Conservation (phyloP, 2,113 vertebrate species). For the Thermophis baileyi region DNA sequence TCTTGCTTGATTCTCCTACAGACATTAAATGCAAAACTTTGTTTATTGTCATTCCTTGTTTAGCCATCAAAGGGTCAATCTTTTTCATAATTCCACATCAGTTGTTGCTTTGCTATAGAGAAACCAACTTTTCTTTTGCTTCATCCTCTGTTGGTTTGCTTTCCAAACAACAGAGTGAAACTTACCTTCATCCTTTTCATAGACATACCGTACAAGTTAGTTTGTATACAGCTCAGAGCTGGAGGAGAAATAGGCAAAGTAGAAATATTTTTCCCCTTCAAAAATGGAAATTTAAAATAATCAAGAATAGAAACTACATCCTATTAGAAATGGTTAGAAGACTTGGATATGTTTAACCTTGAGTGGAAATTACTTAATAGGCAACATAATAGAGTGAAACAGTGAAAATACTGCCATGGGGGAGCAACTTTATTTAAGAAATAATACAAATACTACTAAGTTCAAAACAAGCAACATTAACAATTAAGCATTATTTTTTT, state of each 20-base stretch:
- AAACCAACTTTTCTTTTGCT: neutral
- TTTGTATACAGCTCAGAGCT: neutral
- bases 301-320: neutral
- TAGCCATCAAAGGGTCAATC: neutral
- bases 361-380: neutral
- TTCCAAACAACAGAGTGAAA: neutral
- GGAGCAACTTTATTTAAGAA: neutral
- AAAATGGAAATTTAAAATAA: neutral
- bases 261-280: neutral
- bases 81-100: neutral
- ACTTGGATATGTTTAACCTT: neutral
- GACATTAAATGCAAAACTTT: neutral
- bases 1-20: neutral
- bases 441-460: neutral
- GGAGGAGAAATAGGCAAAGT: neutral
- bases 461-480: neutral
- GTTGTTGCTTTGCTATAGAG: neutral
- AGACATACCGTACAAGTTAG: neutral
- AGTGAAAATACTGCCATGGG: neutral
- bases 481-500: neutral
- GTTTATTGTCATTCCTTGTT: neutral
- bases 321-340: neutral
- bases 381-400: neutral
- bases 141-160: neutral
- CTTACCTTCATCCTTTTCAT: neutral